phyloP scores from a whole-genome alignment of 2,797 vertebrate species.

The Hipposideros larvatus region DNA sequence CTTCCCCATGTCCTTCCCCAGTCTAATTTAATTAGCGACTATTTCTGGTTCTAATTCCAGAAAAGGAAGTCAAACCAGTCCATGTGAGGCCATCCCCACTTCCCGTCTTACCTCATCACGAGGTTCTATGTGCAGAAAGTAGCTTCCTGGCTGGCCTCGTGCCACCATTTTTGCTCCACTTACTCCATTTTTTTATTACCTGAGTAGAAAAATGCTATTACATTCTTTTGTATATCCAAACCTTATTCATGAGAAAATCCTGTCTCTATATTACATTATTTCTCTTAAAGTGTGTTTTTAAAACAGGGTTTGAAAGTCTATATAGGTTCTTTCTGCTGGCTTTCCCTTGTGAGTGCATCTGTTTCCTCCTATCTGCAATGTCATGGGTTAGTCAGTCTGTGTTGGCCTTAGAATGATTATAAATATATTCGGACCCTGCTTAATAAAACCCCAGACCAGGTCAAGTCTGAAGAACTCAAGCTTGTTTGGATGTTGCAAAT shows the following conservation, averaged over 20 bases:
- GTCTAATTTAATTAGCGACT: neutral
- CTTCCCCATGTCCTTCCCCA: neutral
- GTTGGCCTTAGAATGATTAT: neutral
- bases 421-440: neutral
- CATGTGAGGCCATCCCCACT: neutral
- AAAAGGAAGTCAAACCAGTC: neutral
- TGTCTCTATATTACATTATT: neutral
- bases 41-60: neutral
- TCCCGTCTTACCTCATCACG: too few relatives aligned
- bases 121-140: rapidly evolving
- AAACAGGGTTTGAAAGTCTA: neutral
- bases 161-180: neutral
- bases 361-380: neutral
- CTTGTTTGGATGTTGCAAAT: conserved; percentile 65
- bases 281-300: neutral
- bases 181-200: neutral
- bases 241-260: neutral
- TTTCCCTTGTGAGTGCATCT: neutral
- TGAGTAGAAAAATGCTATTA: neutral
- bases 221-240: neutral
- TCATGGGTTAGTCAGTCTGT: neutral
- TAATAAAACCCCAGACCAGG: neutral
- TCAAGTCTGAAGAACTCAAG: conserved; percentile 37
- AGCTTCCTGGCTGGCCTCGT: neutral
- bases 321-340: neutral